A percentile compares a stretch with the other conserved stretches of the same genome.
Conservation (phyloP, 1,140 invertebrate genomes). For the Trichonephila clavata region DNA sequence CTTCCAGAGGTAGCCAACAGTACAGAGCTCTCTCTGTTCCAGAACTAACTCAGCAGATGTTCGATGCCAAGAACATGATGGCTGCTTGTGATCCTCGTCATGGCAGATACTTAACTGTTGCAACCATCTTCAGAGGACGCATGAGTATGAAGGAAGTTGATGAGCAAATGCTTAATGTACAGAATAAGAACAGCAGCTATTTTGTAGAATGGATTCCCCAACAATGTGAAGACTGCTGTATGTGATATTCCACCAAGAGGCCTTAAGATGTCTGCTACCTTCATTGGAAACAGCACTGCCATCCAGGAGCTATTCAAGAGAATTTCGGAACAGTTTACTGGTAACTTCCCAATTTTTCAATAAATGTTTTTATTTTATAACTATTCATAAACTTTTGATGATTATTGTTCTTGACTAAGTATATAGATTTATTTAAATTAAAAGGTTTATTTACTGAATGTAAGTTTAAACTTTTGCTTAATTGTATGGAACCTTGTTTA, state of each 20-base stretch:
- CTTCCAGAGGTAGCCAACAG: constrained; percentile 83
- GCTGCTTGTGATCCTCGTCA: constrained; percentile 87
- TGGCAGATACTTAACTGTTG: constrained; percentile 92
- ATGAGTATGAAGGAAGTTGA: constrained; percentile 97
- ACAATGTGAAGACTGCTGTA: constrained; percentile 82
- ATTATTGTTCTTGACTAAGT: neutral
- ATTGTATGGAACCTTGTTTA: neutral
- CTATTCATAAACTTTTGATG: neutral
- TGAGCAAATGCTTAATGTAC: constrained; percentile 88
- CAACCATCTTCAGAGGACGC: constrained; percentile 94
- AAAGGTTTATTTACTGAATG: neutral
- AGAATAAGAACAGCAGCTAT: constrained; percentile 86
- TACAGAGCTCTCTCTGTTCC: constrained; percentile 84
- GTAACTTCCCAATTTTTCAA: constrained; percentile 77
- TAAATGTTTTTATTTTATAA: neutral
- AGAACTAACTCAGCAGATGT: constrained; percentile 85
- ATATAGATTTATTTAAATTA: neutral
- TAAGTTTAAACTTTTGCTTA: neutral
- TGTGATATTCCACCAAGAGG: constrained; percentile 82
- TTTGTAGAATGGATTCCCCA: constrained; percentile 83
- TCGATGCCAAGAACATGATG: constrained; percentile 89
- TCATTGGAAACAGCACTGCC: constrained; percentile 81
- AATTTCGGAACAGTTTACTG: constrained; percentile 81
- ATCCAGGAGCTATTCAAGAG: constrained; percentile 82
- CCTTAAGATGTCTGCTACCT: constrained; percentile 82